These are phyloP conservation scores for Coregonus ussuriensis DNA, from an alignment of 2,797 vertebrate genomes.

Conservation along the genomic window DNA sequence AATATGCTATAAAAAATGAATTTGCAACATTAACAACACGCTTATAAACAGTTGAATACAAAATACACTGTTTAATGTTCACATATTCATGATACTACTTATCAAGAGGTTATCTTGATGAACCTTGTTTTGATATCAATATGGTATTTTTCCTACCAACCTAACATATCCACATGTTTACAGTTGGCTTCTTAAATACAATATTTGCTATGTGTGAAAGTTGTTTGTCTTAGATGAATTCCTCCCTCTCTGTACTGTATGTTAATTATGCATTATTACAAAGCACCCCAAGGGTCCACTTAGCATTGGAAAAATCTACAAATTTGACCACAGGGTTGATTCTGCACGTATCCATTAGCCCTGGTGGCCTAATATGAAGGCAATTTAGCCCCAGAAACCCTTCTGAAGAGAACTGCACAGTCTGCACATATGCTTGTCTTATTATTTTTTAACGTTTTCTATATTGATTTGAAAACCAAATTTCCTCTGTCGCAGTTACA, in stretches of 20 bases:
- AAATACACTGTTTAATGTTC: background rate
- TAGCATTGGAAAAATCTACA: conserved; percentile 25
- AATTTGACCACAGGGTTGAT: conserved; percentile 5
- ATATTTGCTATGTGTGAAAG: background rate
- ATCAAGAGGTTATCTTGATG: too few species aligned
- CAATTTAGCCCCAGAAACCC: background rate
- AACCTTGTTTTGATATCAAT: too few species aligned
- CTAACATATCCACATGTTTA: background rate
- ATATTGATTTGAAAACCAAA: background rate
- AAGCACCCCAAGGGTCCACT: conserved; percentile 20
- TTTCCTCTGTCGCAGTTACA: background rate
- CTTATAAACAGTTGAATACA: background rate
- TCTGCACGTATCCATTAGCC: conserved; percentile 17
- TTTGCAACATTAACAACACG: background rate
- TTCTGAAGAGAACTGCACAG: background rate
- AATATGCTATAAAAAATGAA: background rate
- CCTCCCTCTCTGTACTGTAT: background rate
- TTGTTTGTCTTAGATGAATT: background rate
- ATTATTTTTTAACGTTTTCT: background rate
- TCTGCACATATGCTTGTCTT: background rate
- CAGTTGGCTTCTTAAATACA: background rate
- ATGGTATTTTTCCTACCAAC: too few species aligned
- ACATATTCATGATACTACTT: too few species aligned
- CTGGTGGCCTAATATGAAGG: background rate
- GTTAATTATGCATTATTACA: background rate